Evolutionary conservation across 1,140 invertebrate species (phyloP).

Genomic region (Ips typographus): DNA sequence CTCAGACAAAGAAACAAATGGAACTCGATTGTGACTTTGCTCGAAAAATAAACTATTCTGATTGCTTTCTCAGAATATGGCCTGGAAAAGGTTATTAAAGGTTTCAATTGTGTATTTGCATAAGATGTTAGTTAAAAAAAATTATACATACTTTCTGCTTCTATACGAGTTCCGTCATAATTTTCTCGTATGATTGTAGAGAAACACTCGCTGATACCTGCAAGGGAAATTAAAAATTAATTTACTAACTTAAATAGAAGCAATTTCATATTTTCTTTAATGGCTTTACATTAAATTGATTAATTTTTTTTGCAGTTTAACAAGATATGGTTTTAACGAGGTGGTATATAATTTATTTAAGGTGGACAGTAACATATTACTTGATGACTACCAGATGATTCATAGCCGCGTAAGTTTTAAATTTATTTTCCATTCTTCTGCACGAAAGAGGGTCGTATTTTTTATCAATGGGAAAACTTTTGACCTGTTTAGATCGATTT

Average conservation of each 20-base stretch:
- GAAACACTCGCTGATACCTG: constrained; percentile 31
- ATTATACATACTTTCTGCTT: constrained; percentile 22
- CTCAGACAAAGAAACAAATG: too few species aligned
- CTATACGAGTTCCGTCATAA: constrained; percentile 16
- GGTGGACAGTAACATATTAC: neutral
- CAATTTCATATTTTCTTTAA: neutral
- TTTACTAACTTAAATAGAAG: neutral
- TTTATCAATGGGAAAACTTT: neutral
- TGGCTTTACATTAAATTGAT: constrained; percentile 1
- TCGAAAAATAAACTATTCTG: too few species aligned
- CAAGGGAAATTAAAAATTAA: constrained; percentile 9
- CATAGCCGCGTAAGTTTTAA: neutral
- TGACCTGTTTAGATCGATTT: neutral
- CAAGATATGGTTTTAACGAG: neutral
- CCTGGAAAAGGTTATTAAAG: too few species aligned
- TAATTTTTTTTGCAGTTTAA: constrained; percentile 1
- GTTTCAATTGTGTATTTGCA: neutral
- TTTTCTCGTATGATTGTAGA: constrained; percentile 24
- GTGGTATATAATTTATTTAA: constrained; percentile 6
- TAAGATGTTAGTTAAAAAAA: constrained; percentile 1
- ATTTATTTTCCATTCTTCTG: too few species aligned
- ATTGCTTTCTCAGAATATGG: too few species aligned
- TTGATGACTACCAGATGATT: neutral
- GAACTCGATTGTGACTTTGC: too few species aligned
- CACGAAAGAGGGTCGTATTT: neutral